Conservation (phyloP, 2,113 vertebrate genomes). For the Nesogale talazaci region DNA sequence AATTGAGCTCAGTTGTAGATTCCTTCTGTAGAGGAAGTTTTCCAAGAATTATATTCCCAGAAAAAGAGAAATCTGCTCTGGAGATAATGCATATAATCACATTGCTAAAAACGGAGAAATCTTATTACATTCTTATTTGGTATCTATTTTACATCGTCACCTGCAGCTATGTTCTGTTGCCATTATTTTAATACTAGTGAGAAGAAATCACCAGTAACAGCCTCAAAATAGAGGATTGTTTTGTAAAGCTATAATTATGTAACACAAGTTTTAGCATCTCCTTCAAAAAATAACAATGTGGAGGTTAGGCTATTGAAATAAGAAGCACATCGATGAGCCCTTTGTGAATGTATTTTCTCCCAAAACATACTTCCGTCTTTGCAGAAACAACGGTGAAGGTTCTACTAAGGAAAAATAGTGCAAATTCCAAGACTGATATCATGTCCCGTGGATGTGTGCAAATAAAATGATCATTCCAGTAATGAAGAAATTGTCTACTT, state of each 20-base stretch:
- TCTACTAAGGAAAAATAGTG: not conserved
- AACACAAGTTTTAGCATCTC: conserved; percentile 46
- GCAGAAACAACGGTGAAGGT: not conserved
- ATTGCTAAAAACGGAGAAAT: conserved; percentile 73
- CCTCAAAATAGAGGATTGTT: conserved; percentile 66
- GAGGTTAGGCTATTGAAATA: not conserved
- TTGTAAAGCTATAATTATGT: conserved; percentile 67
- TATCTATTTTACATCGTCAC: conserved; percentile 72
- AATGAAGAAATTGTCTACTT: not conserved
- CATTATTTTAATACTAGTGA: conserved; percentile 60
- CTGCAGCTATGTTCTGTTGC: conserved; percentile 65
- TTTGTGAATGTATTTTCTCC: conserved; percentile 44
- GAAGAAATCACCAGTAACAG: conserved; percentile 54
- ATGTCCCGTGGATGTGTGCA: conserved; percentile 31
- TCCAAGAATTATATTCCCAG: conserved; percentile 73
- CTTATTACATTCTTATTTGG: conserved; percentile 64
- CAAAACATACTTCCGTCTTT: conserved; percentile 19
- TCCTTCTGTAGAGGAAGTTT: conserved; percentile 48
- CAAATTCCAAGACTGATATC: conserved; percentile 34
- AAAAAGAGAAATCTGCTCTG: conserved; percentile 57
- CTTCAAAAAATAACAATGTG: conserved; percentile 56
- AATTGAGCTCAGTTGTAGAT: conserved; percentile 19
- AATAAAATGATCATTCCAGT: not conserved
- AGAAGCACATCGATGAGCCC: not conserved
- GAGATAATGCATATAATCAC: conserved; percentile 77